Conservation (phyloP, 1,140 invertebrate species). For the Solen grandis region DNA sequence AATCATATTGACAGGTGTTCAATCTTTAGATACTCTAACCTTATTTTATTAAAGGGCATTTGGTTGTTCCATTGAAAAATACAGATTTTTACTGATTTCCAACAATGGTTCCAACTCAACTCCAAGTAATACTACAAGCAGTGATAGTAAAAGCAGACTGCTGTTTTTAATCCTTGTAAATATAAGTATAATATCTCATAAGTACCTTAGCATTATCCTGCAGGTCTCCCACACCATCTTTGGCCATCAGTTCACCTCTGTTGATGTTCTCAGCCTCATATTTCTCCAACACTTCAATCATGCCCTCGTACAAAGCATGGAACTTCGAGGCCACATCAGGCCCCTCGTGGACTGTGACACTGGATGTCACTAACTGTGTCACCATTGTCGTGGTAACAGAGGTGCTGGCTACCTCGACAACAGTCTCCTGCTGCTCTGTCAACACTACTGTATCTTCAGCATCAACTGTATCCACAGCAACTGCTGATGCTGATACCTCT, state of each 20-base stretch:
- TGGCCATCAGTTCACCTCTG: slow-evolving; percentile 60
- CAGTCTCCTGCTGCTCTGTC: slow-evolving; percentile 49
- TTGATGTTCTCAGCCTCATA: slow-evolving; percentile 70
- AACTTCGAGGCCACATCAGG: slow-evolving; percentile 54
- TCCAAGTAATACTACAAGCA: background rate
- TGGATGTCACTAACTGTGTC: slow-evolving; percentile 11
- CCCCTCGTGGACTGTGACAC: background rate
- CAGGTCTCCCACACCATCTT: slow-evolving; percentile 60
- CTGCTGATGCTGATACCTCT: no score
- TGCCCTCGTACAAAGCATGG: slow-evolving; percentile 60
- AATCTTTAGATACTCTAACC: no score
- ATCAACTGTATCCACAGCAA: no score
- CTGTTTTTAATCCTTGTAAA: no score
- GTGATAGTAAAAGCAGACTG: no score
- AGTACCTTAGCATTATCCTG: slow-evolving; percentile 60
- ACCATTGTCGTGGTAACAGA: slow-evolving; percentile 38
- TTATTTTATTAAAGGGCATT: no score
- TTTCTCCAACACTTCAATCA: slow-evolving; percentile 63
- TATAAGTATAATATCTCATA: no score
- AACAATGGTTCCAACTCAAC: no score
- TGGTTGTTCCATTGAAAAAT: no score
- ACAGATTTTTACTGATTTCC: no score
- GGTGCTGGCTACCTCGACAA: slow-evolving; percentile 59
- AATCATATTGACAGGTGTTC: no score
- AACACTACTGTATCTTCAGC: no score